Percentiles rank a stretch among this genome's conserved stretches.
Evolutionary conservation across 1,140 invertebrate genomes (phyloP).

Genomic region (Pantala flavescens): DNA sequence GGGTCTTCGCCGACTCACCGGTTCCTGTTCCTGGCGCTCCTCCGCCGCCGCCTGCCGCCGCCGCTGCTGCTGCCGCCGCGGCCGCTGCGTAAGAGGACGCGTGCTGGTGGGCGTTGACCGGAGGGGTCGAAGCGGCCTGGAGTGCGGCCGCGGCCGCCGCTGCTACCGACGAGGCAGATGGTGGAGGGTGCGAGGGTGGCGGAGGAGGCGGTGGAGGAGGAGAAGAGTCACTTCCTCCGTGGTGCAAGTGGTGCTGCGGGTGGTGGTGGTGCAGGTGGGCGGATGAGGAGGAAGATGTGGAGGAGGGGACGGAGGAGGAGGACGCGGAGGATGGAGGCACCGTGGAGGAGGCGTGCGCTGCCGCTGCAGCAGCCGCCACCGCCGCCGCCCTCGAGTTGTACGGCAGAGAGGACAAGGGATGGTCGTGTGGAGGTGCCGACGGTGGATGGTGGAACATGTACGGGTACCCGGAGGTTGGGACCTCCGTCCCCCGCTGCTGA

Average conservation of each 20-base stretch:
- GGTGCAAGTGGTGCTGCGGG: background rate
- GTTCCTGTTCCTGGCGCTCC: background rate
- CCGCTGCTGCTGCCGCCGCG: slow-evolving; percentile 21
- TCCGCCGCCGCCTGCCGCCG: slow-evolving; percentile 13
- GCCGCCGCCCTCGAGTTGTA: slow-evolving; percentile 42
- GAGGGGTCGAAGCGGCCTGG: slow-evolving; percentile 19
- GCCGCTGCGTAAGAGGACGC: slow-evolving; percentile 18
- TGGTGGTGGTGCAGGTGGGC: background rate
- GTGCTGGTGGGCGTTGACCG: slow-evolving; percentile 16
- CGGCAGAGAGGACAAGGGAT: slow-evolving; percentile 38
- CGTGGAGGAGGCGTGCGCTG: slow-evolving; percentile 32
- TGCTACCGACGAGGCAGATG: slow-evolving; percentile 33
- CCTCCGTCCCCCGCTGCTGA: slow-evolving; percentile 59
- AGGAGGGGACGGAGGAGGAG: slow-evolving; percentile 11
- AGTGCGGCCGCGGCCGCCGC: slow-evolving; percentile 17
- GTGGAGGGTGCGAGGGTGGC: slow-evolving; percentile 26
- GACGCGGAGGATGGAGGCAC: slow-evolving; percentile 17
- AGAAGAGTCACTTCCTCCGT: background rate
- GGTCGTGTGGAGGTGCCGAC: slow-evolving; percentile 50
- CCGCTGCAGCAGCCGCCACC: slow-evolving; percentile 40
- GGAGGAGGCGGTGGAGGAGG: background rate
- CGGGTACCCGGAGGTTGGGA: slow-evolving; percentile 61
- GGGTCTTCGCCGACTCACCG: background rate
- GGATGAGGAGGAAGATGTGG: background rate
- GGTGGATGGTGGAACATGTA: slow-evolving; percentile 91